Percentiles rank a stretch among this genome's conserved stretches.
Conservation (phyloP, 2,797 vertebrate species). For the Platalea minor region DNA sequence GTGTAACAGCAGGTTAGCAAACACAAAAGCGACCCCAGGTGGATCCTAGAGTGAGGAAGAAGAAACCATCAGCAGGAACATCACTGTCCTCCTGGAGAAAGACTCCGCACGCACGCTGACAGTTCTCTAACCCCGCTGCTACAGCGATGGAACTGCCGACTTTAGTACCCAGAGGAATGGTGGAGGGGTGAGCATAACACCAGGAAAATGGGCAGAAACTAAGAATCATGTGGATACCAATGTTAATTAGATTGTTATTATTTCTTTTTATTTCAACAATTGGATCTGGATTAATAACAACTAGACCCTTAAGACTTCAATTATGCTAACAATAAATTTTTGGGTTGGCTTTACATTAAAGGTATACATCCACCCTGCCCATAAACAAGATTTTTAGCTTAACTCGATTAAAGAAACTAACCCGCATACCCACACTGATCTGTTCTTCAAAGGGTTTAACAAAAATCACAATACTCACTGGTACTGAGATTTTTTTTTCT, state of each 20-base stretch:
- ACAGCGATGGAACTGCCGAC: background rate
- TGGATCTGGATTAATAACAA: background rate
- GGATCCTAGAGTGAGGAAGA: background rate
- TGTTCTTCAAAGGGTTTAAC: background rate
- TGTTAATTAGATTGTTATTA: background rate
- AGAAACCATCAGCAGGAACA: background rate
- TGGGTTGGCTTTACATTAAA: background rate
- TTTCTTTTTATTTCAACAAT: background rate
- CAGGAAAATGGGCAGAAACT: background rate
- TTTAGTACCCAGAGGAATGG: background rate
- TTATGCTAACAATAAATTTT: background rate
- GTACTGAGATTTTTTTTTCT: background rate
- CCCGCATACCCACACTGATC: background rate
- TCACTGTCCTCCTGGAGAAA: background rate
- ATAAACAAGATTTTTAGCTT: background rate
- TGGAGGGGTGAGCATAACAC: background rate
- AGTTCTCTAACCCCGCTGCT: background rate
- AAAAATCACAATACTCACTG: background rate
- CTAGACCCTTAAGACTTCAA: background rate
- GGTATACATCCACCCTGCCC: background rate
- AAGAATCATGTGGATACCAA: background rate
- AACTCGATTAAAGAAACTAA: background rate
- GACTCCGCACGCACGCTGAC: rapidly evolving
- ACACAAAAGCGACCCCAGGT: background rate
- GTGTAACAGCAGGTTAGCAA: background rate